Evolutionary conservation across 2,888 invertebrate genomes (phyloP).

Genomic region (Cataglyphis livida): DNA sequence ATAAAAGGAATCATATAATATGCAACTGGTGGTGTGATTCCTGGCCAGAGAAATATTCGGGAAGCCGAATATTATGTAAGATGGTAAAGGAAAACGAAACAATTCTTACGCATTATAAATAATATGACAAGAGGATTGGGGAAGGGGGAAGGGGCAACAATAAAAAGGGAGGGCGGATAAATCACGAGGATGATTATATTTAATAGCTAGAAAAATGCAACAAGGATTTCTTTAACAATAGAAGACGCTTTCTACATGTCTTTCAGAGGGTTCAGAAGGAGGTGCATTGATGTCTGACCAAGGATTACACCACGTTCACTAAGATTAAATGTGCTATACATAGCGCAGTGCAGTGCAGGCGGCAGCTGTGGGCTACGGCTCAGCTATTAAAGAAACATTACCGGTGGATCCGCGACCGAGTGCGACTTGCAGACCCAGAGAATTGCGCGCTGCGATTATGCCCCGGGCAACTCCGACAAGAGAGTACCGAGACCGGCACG

Average conservation of each 20-base stretch:
- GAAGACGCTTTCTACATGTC: background rate
- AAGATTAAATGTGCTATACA: conserved; percentile 84
- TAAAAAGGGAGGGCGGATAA: background rate
- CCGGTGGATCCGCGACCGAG: conserved; percentile 79
- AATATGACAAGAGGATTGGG: background rate
- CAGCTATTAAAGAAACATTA: conserved; percentile 80
- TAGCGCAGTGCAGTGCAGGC: conserved; percentile 85
- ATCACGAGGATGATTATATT: background rate
- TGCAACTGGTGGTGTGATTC: conserved; percentile 79
- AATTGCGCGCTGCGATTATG: conserved; percentile 68
- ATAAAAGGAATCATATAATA: conserved; percentile 77
- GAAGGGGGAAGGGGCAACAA: background rate
- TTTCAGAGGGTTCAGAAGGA: background rate
- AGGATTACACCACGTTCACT: conserved; percentile 80
- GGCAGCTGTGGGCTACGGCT: conserved; percentile 85
- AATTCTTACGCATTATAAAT: background rate
- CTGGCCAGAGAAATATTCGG: conserved; percentile 65
- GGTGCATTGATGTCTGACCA: conserved; percentile 63
- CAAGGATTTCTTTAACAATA: background rate
- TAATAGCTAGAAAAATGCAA: background rate
- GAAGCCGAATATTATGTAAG: background rate
- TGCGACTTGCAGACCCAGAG: conserved; percentile 79
- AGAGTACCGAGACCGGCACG: conserved; percentile 59
- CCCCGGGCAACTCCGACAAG: conserved; percentile 62
- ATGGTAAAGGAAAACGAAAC: background rate